Percentiles rank a stretch among this genome's conserved stretches.
Evolutionary conservation across 2,797 vertebrate species (phyloP).

Genomic region (Calcarius lapponicus): DNA sequence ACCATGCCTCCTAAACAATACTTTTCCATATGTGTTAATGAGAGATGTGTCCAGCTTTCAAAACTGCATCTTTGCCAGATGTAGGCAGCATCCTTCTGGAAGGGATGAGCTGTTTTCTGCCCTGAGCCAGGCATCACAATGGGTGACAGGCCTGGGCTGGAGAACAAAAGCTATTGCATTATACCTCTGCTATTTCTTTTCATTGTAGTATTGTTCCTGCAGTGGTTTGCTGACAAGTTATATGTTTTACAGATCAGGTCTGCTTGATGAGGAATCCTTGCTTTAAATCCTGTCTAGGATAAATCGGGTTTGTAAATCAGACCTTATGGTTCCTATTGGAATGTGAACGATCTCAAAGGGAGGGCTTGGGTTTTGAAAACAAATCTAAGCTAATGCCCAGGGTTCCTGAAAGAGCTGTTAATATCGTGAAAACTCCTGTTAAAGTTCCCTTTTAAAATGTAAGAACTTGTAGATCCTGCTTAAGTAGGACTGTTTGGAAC

Average conservation of each 20-base stretch:
- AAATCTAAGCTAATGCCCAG: neutral
- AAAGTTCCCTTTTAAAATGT: neutral
- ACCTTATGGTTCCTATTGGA: neutral
- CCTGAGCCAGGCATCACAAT: neutral
- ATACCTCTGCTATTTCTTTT: neutral
- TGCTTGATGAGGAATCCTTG: constrained; percentile 39
- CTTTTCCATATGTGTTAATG: neutral
- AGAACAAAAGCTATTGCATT: neutral
- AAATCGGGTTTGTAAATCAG: neutral
- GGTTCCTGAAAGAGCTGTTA: constrained; percentile 17
- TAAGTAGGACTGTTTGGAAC: neutral
- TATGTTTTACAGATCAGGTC: constrained; percentile 17
- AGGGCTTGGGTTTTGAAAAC: constrained; percentile 35
- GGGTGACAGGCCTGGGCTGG: neutral
- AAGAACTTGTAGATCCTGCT: neutral
- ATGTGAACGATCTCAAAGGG: constrained; percentile 29
- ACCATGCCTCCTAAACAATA: neutral
- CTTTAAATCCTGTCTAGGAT: neutral
- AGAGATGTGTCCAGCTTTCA: neutral
- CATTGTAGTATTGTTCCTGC: neutral
- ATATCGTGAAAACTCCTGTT: neutral
- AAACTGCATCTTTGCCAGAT: neutral
- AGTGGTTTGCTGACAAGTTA: neutral
- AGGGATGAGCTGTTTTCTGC: neutral
- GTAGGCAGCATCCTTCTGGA: neutral